Conservation (phyloP, 2,113 vertebrate genomes). For the Engraulis encrasicolus region DNA sequence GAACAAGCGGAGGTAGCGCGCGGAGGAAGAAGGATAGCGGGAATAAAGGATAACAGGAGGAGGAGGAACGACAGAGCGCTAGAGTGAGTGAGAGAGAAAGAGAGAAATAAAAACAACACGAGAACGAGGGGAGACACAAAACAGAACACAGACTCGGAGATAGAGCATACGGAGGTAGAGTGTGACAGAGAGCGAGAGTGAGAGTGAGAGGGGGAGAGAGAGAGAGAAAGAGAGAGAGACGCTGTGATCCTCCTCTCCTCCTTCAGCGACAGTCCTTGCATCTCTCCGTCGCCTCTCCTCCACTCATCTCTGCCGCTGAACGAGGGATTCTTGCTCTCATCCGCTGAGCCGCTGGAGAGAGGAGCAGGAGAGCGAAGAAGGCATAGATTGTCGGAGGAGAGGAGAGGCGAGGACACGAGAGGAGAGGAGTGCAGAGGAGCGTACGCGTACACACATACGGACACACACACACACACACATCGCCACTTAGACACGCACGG, state of each 20-base stretch:
- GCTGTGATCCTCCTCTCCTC: constrained; percentile 32
- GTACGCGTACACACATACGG: constrained; percentile 66
- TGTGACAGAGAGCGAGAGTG: constrained; percentile 28
- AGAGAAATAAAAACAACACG: constrained; percentile 29
- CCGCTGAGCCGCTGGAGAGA: no score
- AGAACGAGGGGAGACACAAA: no score
- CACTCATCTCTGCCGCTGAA: constrained; percentile 21
- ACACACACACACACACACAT: constrained; percentile 62
- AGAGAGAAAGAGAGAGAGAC: constrained; percentile 30
- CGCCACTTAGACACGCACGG: constrained; percentile 59
- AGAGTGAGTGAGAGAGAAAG: constrained; percentile 17
- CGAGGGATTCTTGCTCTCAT: no score
- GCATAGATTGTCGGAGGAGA: no score
- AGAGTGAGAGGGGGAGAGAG: constrained; percentile 2
- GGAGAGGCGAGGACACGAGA: no score
- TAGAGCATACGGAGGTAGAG: no score
- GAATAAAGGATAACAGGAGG: no score
- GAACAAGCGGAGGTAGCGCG: no score
- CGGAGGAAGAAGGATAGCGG: constrained; percentile 11
- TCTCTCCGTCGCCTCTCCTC: constrained; percentile 44
- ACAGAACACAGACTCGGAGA: no score
- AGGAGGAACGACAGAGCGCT: no score
- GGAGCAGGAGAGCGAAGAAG: constrained; percentile 72
- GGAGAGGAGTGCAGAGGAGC: constrained; percentile 79
- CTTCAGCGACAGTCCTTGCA: constrained; percentile 34